Conservation (phyloP, 1,140 invertebrate species). For the Hylaeus anthracinus region DNA sequence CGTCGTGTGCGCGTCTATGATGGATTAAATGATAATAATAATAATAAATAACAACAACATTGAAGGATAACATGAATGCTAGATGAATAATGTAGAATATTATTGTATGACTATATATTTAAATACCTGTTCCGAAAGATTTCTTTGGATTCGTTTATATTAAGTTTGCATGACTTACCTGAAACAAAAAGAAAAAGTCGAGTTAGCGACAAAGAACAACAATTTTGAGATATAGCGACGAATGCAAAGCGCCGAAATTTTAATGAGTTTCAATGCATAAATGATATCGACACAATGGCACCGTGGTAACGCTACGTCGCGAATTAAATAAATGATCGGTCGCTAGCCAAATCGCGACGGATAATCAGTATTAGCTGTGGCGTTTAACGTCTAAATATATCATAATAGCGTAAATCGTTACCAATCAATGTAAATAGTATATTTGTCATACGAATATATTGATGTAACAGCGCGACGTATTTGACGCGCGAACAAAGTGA, state of each 20-base stretch:
- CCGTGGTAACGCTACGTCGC: not conserved
- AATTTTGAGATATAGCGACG: not conserved
- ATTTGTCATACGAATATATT: not conserved
- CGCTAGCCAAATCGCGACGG: not conserved
- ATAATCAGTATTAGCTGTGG: conserved; percentile 29
- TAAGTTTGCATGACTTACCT: too few species aligned
- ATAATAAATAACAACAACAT: too few species aligned
- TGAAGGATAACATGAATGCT: too few species aligned
- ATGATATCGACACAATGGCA: not conserved
- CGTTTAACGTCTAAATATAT: conserved; percentile 29
- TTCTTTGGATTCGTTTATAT: too few species aligned
- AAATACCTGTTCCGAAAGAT: too few species aligned
- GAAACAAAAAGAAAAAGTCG: too few species aligned
- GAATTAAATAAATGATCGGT: conserved; percentile 38
- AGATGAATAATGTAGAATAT: too few species aligned
- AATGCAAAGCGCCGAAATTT: conserved; percentile 14
- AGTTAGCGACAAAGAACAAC: too few species aligned
- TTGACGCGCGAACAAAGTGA: not conserved
- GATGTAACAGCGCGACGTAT: not conserved
- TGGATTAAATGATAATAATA: not conserved
- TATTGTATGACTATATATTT: too few species aligned
- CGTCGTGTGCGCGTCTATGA: too few species aligned
- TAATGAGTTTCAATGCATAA: not conserved
- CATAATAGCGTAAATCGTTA: conserved; percentile 15
- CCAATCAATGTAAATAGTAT: conserved; percentile 17